Percentiles rank a stretch among this genome's conserved stretches.
These are phyloP conservation scores for Deroptyus accipitrinus DNA, from an alignment of 2,113 vertebrate species.

Conservation along the genomic window DNA sequence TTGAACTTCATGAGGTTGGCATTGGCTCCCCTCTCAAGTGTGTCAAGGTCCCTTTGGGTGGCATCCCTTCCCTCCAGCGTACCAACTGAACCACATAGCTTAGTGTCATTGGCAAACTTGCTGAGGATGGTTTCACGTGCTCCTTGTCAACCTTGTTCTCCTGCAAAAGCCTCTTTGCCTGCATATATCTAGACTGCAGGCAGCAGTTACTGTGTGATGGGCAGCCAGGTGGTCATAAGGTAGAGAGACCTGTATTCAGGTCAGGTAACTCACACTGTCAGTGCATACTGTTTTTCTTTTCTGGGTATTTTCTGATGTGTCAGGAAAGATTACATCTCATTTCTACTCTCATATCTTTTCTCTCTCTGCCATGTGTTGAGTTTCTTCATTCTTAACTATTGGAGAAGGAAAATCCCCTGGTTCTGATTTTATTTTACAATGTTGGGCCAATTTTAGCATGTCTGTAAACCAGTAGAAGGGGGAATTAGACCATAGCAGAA, in stretches of 20 bases:
- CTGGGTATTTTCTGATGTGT: not conserved
- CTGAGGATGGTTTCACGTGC: not conserved
- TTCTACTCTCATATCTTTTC: not conserved
- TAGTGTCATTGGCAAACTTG: not conserved
- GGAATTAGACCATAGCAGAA: constrained; percentile 7
- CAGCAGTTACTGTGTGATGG: not conserved
- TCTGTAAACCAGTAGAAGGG: not conserved
- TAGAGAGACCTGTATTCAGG: not conserved
- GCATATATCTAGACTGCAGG: not conserved
- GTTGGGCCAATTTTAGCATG: not conserved
- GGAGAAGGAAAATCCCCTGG: not conserved
- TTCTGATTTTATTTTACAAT: not conserved
- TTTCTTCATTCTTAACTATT: not conserved
- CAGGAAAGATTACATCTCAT: not conserved
- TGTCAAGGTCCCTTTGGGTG: not conserved
- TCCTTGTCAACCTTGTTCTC: not conserved
- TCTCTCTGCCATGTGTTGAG: not conserved
- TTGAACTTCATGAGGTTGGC: not conserved
- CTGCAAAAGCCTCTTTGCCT: not conserved
- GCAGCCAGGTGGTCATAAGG: not conserved
- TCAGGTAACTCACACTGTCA: not conserved
- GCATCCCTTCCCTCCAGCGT: not conserved
- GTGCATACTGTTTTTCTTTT: not conserved
- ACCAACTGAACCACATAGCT: not conserved
- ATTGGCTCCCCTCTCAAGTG: not conserved